phyloP scores from a whole-genome alignment of 2,888 invertebrate species.

The Crocallis elinguaria region DNA sequence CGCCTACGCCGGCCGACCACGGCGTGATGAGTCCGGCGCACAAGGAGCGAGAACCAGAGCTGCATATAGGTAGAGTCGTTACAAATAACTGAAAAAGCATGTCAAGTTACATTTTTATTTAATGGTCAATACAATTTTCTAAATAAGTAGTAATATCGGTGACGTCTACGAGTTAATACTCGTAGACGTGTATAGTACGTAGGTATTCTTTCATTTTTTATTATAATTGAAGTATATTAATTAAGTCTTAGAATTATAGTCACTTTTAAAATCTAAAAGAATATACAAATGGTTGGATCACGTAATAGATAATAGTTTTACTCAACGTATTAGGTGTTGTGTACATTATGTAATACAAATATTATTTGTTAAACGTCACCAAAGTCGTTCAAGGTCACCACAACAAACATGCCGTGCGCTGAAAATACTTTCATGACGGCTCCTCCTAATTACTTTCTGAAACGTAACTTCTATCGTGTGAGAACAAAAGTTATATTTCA shows the following conservation, averaged over 20 bases:
- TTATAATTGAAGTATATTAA: no score
- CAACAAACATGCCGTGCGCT: slow-evolving; percentile 16
- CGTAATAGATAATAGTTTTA: no score
- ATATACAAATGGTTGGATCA: no score
- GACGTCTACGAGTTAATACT: no score
- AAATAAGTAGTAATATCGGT: not conserved
- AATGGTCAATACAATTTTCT: not conserved
- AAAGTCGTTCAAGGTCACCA: slow-evolving; percentile 23
- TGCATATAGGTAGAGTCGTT: slow-evolving; percentile 87
- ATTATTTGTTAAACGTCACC: slow-evolving; percentile 11
- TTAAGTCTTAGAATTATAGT: no score
- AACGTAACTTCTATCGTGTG: slow-evolving; percentile 14
- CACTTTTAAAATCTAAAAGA: no score
- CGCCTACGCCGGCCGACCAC: slow-evolving; percentile 82
- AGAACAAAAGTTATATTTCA: not conserved
- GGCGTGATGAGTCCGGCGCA: slow-evolving; percentile 71
- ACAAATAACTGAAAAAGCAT: slow-evolving; percentile 5
- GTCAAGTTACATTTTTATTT: not conserved
- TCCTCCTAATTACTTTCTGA: slow-evolving; percentile 24
- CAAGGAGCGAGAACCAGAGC: slow-evolving; percentile 87
- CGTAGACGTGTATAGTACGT: no score
- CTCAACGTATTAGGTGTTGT: not conserved
- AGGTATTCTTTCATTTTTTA: no score
- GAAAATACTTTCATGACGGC: slow-evolving; percentile 23
- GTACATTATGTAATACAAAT: not conserved